These are phyloP conservation scores for Sitophilus oryzae DNA, from an alignment of 1,140 invertebrate species.

Conservation along the genomic window DNA sequence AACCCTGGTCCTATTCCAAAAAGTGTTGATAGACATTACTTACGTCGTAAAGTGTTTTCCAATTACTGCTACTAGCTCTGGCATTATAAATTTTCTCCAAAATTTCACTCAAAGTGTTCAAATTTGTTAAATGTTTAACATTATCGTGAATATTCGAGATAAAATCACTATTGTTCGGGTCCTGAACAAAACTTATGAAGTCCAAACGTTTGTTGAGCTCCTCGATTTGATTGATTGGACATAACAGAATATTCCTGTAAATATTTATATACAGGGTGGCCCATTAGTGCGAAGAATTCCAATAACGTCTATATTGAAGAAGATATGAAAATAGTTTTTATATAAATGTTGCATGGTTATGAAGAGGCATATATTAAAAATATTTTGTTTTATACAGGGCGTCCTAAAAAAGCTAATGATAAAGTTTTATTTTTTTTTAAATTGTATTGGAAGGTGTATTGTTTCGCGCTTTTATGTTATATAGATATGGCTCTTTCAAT, in stretches of 20 bases:
- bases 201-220: conserved; percentile 53
- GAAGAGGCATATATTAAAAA: too few species aligned
- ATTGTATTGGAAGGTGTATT: too few species aligned
- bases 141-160: conserved; percentile 51
- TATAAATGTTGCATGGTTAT: too few species aligned
- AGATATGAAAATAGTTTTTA: too few species aligned
- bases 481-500: too few species aligned
- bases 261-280: too few species aligned
- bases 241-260: conserved; percentile 51
- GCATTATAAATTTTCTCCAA: conserved; percentile 55
- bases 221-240: conserved; percentile 53
- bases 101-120: conserved; percentile 35
- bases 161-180: conserved; percentile 52
- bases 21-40: too few species aligned
- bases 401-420: neutral
- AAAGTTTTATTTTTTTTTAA: conserved; percentile 17
- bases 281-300: too few species aligned
- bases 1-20: too few species aligned
- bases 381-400: too few species aligned
- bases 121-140: conserved; percentile 44
- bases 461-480: too few species aligned
- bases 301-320: too few species aligned
- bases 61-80: conserved; percentile 57
- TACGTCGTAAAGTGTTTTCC: conserved; percentile 60
- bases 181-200: conserved; percentile 56